Evolutionary conservation across 2,797 vertebrate genomes (phyloP).

Genomic region (Buphagus erythrorhynchus): DNA sequence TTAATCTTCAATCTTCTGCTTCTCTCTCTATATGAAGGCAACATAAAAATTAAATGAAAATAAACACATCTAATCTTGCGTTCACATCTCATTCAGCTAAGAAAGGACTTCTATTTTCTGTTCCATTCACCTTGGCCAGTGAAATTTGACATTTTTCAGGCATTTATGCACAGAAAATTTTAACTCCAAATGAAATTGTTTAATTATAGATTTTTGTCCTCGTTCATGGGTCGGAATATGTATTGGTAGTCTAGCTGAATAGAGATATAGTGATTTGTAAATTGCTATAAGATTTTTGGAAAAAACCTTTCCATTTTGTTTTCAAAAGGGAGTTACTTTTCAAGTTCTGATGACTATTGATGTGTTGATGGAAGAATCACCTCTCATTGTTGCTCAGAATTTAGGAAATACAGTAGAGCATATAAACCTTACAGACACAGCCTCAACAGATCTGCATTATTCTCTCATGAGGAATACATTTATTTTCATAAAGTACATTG

Average conservation of each 20-base stretch:
- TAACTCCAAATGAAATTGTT: neutral
- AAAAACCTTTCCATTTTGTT: neutral
- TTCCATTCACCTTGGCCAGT: neutral
- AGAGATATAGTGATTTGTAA: neutral
- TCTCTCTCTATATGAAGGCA: neutral
- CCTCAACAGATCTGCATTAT: neutral
- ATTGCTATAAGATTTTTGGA: neutral
- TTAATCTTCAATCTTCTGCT: neutral
- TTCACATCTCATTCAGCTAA: neutral
- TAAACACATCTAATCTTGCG: neutral
- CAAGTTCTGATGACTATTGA: neutral
- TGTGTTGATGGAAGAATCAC: neutral
- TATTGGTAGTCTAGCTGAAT: neutral
- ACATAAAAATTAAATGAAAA: neutral
- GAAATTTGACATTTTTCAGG: neutral
- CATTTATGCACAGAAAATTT: neutral
- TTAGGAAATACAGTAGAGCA: neutral
- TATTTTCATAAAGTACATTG: constrained; percentile 33
- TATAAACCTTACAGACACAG: neutral
- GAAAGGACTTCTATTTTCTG: neutral
- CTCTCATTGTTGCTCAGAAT: neutral
- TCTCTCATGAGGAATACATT: neutral
- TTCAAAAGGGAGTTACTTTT: neutral
- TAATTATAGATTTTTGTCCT: neutral
- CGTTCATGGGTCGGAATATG: neutral